Evolutionary conservation across 2,797 vertebrate genomes (phyloP).

Genomic region (Linurgus olivaceus): DNA sequence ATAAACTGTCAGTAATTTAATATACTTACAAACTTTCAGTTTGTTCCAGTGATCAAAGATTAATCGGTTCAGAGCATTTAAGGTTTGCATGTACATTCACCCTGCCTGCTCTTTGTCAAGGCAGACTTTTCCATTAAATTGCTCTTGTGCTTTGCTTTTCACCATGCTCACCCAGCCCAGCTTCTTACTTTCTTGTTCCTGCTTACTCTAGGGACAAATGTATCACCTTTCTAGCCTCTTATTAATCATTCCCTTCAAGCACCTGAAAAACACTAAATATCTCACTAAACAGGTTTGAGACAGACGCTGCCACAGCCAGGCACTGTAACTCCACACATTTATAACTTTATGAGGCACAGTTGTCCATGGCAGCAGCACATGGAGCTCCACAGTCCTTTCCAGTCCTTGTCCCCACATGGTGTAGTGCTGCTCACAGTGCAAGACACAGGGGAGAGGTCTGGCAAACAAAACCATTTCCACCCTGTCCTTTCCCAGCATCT

Average conservation of each 20-base stretch:
- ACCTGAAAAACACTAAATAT: not conserved
- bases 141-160: not conserved
- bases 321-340: not conserved
- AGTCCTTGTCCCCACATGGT: not conserved
- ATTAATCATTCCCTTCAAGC: not conserved
- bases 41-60: not conserved
- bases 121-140: not conserved
- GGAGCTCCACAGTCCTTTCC: not conserved
- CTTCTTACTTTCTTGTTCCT: not conserved
- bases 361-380: accelerated
- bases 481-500: not conserved
- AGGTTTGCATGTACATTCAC: not conserved
- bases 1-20: not conserved
- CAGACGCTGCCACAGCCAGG: not conserved
- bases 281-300: not conserved
- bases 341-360: not conserved
- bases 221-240: not conserved
- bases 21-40: not conserved
- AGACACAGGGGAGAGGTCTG: not conserved
- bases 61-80: not conserved
- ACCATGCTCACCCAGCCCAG: not conserved
- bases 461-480: not conserved
- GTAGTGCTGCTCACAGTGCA: not conserved
- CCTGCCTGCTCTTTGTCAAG: not conserved
- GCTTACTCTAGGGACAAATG: not conserved